A percentile compares a stretch with the other conserved stretches of the same genome.
Evolutionary conservation across 2,113 vertebrate species (phyloP).

Genomic region (Sigmodon hispidus): DNA sequence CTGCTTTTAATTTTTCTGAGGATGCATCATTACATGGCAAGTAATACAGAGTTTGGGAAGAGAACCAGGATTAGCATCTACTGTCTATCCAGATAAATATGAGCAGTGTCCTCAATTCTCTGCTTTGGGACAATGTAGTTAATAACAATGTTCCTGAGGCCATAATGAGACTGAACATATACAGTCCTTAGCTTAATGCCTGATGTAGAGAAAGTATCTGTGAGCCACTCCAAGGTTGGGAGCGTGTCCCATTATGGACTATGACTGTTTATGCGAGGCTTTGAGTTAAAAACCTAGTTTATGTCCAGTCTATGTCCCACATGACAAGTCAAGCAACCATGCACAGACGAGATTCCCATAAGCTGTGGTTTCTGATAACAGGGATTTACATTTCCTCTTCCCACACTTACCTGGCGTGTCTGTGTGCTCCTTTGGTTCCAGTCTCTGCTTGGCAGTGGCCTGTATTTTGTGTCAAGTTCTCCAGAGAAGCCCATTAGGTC

Average conservation of each 20-base stretch:
- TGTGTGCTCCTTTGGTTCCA: constrained; percentile 2
- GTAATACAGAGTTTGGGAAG: background rate
- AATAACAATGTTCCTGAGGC: fast-evolving
- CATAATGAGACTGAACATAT: background rate
- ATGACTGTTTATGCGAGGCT: background rate
- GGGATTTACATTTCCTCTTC: background rate
- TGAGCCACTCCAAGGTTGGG: background rate
- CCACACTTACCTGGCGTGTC: background rate
- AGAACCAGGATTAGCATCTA: background rate
- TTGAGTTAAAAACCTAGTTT: background rate
- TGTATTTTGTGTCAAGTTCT: background rate
- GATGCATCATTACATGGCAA: background rate
- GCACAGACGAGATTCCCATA: background rate
- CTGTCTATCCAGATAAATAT: background rate
- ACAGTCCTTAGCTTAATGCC: fast-evolving
- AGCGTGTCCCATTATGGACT: background rate
- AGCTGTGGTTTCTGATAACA: background rate
- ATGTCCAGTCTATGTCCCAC: background rate
- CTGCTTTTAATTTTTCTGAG: background rate
- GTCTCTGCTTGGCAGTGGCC: background rate
- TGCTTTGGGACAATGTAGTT: background rate
- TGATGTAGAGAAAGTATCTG: fast-evolving
- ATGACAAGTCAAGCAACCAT: background rate
- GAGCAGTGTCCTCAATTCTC: background rate
- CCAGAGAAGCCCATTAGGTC: background rate